Conservation (phyloP, 2,888 invertebrate species). For the Auanema freiburgensis region DNA sequence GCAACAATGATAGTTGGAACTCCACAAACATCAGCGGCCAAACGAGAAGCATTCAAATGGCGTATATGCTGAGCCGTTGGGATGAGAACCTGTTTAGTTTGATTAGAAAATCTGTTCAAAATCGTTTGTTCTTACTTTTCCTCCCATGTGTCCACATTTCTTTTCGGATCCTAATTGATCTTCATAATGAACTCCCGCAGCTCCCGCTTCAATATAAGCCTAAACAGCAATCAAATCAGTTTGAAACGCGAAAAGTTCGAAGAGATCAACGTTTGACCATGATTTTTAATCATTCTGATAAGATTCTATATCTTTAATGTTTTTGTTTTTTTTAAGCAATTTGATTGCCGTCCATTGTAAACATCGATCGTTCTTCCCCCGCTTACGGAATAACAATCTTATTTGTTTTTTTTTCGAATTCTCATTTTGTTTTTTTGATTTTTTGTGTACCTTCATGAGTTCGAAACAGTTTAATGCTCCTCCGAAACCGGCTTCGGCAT, state of each 20-base stretch:
- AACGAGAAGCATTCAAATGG: conserved; percentile 65
- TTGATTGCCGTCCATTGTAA: neutral
- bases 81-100: conserved; percentile 59
- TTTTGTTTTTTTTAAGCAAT: neutral
- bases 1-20: conserved; percentile 65
- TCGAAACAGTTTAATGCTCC: conserved; percentile 66
- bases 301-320: too few relatives aligned
- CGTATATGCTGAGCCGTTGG: conserved; percentile 65
- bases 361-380: neutral
- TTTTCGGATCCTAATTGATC: conserved; percentile 66
- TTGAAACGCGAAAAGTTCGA: neutral
- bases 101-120: neutral
- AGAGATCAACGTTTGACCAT: too few relatives aligned
- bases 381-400: neutral
- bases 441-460: conserved; percentile 61
- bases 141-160: conserved; percentile 66
- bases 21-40: conserved; percentile 65
- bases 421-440: too few relatives aligned
- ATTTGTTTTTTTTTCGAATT: too few relatives aligned
- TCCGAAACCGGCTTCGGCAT: conserved; percentile 66
- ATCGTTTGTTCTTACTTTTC: conserved; percentile 43
- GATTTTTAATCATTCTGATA: too few relatives aligned
- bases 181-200: conserved; percentile 65
- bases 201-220: conserved; percentile 64
- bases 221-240: conserved; percentile 22